A percentile compares a stretch with the other conserved stretches of the same genome.
Conservation (phyloP, 1,140 invertebrate species). For the Trachymyrmex cornetzi region DNA sequence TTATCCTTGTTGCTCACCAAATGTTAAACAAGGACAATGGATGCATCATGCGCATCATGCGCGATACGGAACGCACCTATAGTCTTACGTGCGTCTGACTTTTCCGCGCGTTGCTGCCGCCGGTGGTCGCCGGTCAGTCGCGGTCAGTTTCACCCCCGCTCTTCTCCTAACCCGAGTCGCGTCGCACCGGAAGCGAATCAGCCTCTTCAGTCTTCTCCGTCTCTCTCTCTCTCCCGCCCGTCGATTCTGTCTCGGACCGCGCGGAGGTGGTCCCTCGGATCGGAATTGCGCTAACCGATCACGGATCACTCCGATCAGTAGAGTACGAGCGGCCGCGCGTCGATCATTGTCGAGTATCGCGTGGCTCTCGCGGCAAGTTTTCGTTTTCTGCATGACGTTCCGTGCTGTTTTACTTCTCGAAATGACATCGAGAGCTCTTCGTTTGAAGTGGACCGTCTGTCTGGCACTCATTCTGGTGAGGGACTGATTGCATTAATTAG, state of each 20-base stretch:
- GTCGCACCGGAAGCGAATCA: background rate
- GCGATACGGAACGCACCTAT: no score
- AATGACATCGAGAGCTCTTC: conserved; percentile 8
- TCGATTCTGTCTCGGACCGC: background rate
- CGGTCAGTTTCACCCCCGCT: background rate
- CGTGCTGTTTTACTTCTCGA: background rate
- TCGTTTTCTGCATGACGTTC: no score
- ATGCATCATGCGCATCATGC: no score
- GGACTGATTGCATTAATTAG: no score
- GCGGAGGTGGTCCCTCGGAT: background rate
- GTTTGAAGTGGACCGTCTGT: background rate
- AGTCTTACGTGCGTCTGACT: background rate
- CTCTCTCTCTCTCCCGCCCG: background rate
- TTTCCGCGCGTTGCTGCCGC: background rate
- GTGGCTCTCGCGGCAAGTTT: background rate
- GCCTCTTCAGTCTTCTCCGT: background rate
- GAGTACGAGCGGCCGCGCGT: background rate
- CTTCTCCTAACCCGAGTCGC: background rate
- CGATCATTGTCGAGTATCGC: background rate
- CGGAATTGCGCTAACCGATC: background rate
- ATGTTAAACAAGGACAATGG: no score
- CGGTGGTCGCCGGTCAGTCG: no score
- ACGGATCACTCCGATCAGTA: background rate
- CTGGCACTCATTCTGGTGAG: conserved; percentile 38
- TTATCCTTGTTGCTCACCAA: no score